Percentiles rank a stretch among this genome's conserved stretches.
phyloP scores from a whole-genome alignment of 2,113 vertebrate genomes.

The Dasyurus viverrinus region DNA sequence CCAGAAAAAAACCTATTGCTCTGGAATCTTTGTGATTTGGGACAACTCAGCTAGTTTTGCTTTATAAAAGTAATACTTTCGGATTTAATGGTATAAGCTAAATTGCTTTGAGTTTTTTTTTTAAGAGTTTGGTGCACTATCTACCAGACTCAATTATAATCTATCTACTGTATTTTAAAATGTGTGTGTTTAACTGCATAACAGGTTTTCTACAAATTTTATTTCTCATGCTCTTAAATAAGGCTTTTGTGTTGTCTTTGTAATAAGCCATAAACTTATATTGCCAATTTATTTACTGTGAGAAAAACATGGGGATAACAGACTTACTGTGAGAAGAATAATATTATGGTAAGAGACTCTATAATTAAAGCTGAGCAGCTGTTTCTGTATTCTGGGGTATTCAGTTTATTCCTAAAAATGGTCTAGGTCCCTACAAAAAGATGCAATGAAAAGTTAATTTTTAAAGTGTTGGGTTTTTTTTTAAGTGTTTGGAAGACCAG shows the following conservation, averaged over 20 bases:
- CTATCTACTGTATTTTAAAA: constrained; percentile 14
- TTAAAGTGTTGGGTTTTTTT: neutral
- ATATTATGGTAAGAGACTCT: rapidly evolving
- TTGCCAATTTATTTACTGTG: constrained; percentile 54
- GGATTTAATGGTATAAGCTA: neutral
- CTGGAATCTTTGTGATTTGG: constrained; percentile 24
- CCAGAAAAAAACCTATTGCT: neutral
- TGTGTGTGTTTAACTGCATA: neutral
- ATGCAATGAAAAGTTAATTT: neutral
- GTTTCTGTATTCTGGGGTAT: neutral
- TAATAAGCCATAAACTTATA: constrained; percentile 27
- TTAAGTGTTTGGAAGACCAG: neutral
- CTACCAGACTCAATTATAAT: neutral
- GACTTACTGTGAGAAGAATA: neutral
- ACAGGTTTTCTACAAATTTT: neutral
- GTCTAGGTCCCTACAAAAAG: neutral
- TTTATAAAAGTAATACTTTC: neutral
- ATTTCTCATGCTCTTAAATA: constrained; percentile 20
- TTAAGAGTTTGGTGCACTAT: neutral
- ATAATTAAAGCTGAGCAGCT: neutral
- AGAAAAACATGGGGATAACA: neutral
- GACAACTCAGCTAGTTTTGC: constrained; percentile 33
- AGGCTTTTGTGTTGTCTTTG: neutral
- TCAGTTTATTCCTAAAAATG: neutral
- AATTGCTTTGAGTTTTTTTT: neutral